Conservation (phyloP, 1,140 invertebrate genomes). For the Lepidotrigona ventralis region DNA sequence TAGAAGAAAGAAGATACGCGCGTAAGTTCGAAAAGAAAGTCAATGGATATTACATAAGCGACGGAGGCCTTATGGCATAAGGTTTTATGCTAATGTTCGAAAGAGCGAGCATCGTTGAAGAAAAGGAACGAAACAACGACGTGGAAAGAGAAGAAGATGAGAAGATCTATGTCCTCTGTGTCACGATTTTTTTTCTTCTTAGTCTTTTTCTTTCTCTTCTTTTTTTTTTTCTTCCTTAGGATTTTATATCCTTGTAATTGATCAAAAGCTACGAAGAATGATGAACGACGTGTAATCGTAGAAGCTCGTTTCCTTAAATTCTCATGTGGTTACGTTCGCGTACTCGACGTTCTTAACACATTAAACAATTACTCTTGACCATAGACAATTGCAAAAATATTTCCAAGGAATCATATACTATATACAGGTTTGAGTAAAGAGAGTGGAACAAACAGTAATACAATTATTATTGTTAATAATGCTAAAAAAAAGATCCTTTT, state of each 20-base stretch:
- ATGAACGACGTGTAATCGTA: constrained; percentile 1
- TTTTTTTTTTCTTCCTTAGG: not conserved
- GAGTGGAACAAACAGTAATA: not conserved
- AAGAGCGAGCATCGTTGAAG: not conserved
- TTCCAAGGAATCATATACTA: not conserved
- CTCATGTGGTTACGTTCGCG: not conserved
- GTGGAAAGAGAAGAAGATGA: constrained; percentile 8
- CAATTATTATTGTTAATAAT: not conserved
- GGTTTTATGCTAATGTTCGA: constrained; percentile 58
- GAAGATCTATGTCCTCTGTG: constrained; percentile 15
- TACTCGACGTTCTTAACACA: not conserved
- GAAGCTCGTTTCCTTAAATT: not conserved
- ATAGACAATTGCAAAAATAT: not conserved
- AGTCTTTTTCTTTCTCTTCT: not conserved
- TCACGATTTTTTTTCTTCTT: not conserved
- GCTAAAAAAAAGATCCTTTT: not conserved
- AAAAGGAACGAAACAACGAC: not conserved
- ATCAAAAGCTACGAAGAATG: not conserved
- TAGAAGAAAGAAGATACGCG: not conserved
- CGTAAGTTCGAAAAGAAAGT: constrained; percentile 59
- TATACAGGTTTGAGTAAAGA: not conserved
- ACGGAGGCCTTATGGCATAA: constrained; percentile 43
- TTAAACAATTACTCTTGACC: not conserved
- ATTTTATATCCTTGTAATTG: constrained; percentile 30
- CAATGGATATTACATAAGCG: constrained; percentile 47